Conservation (phyloP, 2,888 invertebrate species). For the Drosophila macrospina region DNA sequence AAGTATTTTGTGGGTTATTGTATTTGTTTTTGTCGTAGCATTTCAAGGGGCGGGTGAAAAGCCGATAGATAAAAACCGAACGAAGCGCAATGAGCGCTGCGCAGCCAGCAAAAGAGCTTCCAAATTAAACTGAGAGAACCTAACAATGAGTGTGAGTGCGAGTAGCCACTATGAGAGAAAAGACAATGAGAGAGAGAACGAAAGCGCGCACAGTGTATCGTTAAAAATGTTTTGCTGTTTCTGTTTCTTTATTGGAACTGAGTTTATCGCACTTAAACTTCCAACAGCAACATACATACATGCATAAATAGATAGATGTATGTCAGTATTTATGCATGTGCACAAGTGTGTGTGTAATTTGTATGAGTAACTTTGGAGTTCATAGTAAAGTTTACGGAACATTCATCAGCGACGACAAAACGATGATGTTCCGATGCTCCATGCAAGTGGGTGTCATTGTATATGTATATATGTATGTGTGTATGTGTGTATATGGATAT, state of each 20-base stretch:
- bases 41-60: slow-evolving; percentile 40
- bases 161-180: slow-evolving; percentile 7
- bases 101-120: slow-evolving; percentile 31
- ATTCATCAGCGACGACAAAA: slow-evolving; percentile 3
- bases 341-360: not conserved
- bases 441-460: slow-evolving; percentile 16
- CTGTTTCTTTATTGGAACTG: slow-evolving; percentile 26
- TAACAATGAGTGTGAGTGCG: not conserved
- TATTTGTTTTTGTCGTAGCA: slow-evolving; percentile 48
- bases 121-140: slow-evolving; percentile 17
- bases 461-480: not conserved
- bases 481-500: not conserved
- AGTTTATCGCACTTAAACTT: slow-evolving; percentile 27
- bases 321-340: not conserved
- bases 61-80: slow-evolving; percentile 66
- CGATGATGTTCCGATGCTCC: slow-evolving; percentile 4
- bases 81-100: slow-evolving; percentile 49
- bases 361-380: slow-evolving; percentile 8
- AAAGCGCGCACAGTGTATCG: slow-evolving; percentile 23
- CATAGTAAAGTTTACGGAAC: slow-evolving; percentile 21
- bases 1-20: slow-evolving; percentile 49
- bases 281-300: slow-evolving; percentile 9
- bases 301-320: not conserved
- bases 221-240: slow-evolving; percentile 30
- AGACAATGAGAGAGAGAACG: not conserved